Conservation (phyloP, 2,888 invertebrate species). For the Miltochrista miniata region DNA sequence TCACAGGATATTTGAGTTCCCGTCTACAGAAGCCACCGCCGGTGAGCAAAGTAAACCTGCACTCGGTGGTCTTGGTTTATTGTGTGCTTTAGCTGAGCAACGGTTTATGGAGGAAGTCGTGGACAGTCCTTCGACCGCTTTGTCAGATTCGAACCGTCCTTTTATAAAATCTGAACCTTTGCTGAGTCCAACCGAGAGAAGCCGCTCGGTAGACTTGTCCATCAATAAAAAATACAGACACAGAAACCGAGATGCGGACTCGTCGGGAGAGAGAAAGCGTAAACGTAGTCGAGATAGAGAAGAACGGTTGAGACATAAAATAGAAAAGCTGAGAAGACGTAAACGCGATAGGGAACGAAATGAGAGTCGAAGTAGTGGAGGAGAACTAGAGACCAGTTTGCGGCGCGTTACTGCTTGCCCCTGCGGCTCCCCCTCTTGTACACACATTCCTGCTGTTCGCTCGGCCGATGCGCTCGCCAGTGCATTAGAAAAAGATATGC, state of each 20-base stretch:
- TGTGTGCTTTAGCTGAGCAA: constrained; percentile 94
- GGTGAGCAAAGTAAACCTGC: constrained; percentile 68
- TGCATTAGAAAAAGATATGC: constrained; percentile 92
- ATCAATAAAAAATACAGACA: constrained; percentile 64
- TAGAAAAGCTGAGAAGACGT: constrained; percentile 75
- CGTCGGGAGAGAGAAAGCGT: constrained; percentile 66
- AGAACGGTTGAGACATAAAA: constrained; percentile 68
- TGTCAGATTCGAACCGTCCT: constrained; percentile 53
- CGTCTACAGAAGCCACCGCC: constrained; percentile 47
- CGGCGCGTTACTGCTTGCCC: constrained; percentile 70
- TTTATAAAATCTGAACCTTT: constrained; percentile 70
- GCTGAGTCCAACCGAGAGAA: constrained; percentile 61
- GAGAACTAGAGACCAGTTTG: constrained; percentile 71
- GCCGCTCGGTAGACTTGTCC: constrained; percentile 44
- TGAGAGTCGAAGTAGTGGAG: constrained; percentile 55
- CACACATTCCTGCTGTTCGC: constrained; percentile 64
- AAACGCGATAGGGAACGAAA: constrained; percentile 69
- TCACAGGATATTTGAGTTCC: constrained; percentile 69
- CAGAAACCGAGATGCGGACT: constrained; percentile 66
- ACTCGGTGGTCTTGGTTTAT: constrained; percentile 87
- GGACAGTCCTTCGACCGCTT: constrained; percentile 55
- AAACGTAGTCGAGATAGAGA: constrained; percentile 71
- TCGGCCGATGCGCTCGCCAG: constrained; percentile 85
- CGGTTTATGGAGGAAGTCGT: constrained; percentile 90
- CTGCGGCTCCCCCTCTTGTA: constrained; percentile 57